phyloP scores from a whole-genome alignment of 2,113 vertebrate genomes.

The Thalassoma bifasciatum region DNA sequence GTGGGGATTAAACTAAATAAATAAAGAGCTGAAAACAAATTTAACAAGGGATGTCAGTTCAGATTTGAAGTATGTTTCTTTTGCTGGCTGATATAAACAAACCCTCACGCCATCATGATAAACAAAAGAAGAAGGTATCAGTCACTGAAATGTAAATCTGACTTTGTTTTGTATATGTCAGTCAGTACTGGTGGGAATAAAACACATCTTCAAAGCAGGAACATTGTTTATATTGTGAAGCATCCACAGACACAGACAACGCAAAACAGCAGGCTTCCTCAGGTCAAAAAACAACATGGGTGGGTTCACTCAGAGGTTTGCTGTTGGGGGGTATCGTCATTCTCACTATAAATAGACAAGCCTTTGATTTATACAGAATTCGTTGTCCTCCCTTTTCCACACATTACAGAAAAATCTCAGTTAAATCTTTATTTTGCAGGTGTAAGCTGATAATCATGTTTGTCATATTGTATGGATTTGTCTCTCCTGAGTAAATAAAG shows the following conservation, averaged over 20 bases:
- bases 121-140: neutral
- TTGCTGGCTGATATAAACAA: neutral
- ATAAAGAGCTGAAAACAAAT: constrained; percentile 25
- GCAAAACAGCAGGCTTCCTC: constrained; percentile 15
- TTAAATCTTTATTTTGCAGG: neutral
- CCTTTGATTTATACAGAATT: constrained; percentile 12
- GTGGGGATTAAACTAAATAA: constrained; percentile 26
- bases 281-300: constrained; percentile 13
- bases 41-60: constrained; percentile 20
- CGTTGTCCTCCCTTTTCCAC: constrained; percentile 3
- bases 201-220: neutral
- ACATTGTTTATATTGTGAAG: neutral
- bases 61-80: constrained; percentile 1
- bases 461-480: no score
- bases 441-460: neutral
- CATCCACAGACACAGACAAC: neutral
- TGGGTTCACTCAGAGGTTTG: constrained; percentile 21
- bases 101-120: neutral
- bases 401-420: constrained; percentile 2
- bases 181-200: neutral
- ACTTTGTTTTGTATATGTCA: neutral
- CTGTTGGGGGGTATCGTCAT: constrained; percentile 18
- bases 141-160: neutral
- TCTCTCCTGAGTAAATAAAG: no score
- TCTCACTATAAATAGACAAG: constrained; percentile 46